Percentiles rank a stretch among this genome's conserved stretches.
These are phyloP conservation scores for Dendrocincla fuliginosa DNA, from an alignment of 2,797 vertebrate genomes.

Conservation along the genomic window DNA sequence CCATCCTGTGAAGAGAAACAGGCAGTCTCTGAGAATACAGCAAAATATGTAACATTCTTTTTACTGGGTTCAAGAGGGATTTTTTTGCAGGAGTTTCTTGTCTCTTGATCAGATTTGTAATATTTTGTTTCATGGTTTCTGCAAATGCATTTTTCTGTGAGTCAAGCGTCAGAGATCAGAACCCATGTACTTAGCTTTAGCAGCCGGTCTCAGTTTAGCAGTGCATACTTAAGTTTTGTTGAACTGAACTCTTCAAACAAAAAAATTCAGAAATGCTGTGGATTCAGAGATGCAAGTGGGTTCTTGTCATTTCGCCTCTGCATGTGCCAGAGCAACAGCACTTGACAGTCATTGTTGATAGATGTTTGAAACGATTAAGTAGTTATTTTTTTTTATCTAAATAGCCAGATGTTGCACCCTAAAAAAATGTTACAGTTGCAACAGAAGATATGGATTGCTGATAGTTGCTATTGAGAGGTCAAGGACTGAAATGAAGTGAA, in stretches of 20 bases:
- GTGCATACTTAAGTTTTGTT: neutral
- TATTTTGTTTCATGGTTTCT: neutral
- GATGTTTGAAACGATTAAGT: conserved; percentile 19
- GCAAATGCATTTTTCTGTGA: neutral
- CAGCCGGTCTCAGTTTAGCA: neutral
- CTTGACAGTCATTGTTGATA: conserved; percentile 39
- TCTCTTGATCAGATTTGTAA: neutral
- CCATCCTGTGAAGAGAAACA: neutral
- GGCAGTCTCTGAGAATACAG: neutral
- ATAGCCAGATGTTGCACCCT: conserved; percentile 7
- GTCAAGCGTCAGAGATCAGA: neutral
- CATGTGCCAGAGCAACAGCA: neutral
- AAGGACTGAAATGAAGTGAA: neutral
- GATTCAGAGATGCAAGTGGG: neutral
- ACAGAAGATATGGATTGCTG: neutral
- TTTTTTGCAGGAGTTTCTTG: conserved; percentile 8
- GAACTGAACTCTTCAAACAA: neutral
- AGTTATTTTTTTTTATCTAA: neutral
- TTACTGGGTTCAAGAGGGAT: neutral
- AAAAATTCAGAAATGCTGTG: neutral
- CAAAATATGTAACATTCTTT: neutral
- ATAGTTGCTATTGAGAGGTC: neutral
- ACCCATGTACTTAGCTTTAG: neutral
- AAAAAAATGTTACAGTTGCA: neutral
- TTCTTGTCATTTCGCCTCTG: neutral